Conservation (phyloP, 2,888 invertebrate genomes). For the Habrosyne pyritoides region DNA sequence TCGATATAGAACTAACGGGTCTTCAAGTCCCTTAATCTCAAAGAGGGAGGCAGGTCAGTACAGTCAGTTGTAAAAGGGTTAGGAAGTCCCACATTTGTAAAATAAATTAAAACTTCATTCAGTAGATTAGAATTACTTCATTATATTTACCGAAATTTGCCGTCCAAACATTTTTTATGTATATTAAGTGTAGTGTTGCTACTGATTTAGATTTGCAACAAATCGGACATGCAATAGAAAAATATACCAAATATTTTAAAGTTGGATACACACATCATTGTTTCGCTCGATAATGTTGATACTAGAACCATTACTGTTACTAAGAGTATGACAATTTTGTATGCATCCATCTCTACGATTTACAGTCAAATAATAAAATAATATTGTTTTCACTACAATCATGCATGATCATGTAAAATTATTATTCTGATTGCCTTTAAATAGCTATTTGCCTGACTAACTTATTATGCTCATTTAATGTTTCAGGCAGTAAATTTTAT, state of each 20-base stretch:
- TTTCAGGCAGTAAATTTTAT: no score
- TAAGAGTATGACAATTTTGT: neutral
- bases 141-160: constrained; percentile 46
- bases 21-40: no score
- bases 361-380: neutral
- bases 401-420: neutral
- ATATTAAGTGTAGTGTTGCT: constrained; percentile 1
- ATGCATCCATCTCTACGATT: neutral
- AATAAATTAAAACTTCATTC: constrained; percentile 29
- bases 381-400: neutral
- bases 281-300: neutral
- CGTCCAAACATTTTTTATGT: constrained; percentile 25
- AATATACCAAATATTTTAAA: neutral
- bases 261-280: neutral
- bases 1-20: no score
- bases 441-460: no score
- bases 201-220: constrained; percentile 6
- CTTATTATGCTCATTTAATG: no score
- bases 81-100: no score
- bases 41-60: no score
- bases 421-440: no score
- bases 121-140: constrained; percentile 52
- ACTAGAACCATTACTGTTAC: neutral
- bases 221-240: constrained; percentile 2
- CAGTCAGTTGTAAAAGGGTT: no score